Evolutionary conservation across 2,888 invertebrate genomes (phyloP).

Genomic region (Xanthorhoe designata): DNA sequence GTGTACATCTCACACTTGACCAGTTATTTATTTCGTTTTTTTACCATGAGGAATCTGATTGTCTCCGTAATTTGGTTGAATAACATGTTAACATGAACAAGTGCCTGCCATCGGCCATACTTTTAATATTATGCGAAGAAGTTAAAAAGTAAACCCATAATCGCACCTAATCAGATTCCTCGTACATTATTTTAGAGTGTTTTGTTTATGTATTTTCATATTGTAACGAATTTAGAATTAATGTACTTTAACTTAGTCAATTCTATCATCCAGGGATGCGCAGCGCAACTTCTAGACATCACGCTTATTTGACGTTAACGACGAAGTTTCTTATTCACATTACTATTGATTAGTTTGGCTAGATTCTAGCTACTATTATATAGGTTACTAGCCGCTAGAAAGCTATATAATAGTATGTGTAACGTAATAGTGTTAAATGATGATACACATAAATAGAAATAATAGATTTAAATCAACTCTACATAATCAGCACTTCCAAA

Average conservation of each 20-base stretch:
- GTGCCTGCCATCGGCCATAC: background rate
- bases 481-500: slow-evolving; percentile 9
- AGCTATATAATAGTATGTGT: slow-evolving; percentile 8
- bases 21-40: background rate
- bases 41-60: background rate
- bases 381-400: too few species aligned
- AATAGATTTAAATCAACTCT: background rate
- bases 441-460: slow-evolving; percentile 4
- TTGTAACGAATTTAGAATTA: slow-evolving; percentile 20
- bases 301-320: slow-evolving; percentile 14
- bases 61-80: background rate
- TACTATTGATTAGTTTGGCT: slow-evolving; percentile 14
- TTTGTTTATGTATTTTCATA: slow-evolving; percentile 3
- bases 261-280: slow-evolving; percentile 20
- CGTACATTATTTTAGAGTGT: background rate
- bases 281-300: slow-evolving; percentile 5
- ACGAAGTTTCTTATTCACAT: slow-evolving; percentile 21
- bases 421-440: slow-evolving; percentile 38
- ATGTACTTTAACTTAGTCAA: slow-evolving; percentile 13
- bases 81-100: background rate
- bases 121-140: background rate
- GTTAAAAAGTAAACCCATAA: background rate
- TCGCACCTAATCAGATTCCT: background rate
- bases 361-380: too few species aligned
- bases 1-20: background rate